Percentiles rank a stretch among this genome's conserved stretches.
Conservation (phyloP, 2,113 vertebrate species). For the Spea bombifrons region DNA sequence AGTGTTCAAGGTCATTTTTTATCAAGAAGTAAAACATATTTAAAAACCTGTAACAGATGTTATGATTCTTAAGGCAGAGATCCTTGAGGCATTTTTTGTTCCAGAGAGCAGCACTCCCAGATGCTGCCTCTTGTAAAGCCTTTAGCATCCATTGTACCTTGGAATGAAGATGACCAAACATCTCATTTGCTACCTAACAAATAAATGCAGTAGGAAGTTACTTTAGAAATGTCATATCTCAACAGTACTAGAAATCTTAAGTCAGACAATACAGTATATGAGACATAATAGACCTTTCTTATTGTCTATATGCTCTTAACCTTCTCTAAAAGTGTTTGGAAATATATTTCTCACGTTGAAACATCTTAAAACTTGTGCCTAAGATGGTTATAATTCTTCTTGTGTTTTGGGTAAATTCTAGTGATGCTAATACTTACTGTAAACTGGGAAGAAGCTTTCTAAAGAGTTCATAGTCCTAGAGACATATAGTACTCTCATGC, state of each 20-base stretch:
- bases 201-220: slow-evolving; percentile 36
- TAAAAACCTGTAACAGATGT: slow-evolving; percentile 47
- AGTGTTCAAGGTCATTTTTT: slow-evolving; percentile 42
- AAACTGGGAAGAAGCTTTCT: no score
- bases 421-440: no score
- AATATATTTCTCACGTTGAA: no score
- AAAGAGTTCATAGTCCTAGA: no score
- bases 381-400: no score
- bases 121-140: slow-evolving; percentile 41
- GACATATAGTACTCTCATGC: no score
- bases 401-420: no score
- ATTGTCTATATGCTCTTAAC: no score
- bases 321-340: no score
- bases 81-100: slow-evolving; percentile 46
- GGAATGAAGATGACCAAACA: slow-evolving; percentile 37
- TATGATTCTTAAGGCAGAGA: slow-evolving; percentile 32
- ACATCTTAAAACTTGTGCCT: no score
- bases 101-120: slow-evolving; percentile 42
- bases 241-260: background rate
- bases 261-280: no score
- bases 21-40: slow-evolving; percentile 33
- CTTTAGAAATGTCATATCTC: background rate
- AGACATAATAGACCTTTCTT: no score
- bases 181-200: slow-evolving; percentile 16
- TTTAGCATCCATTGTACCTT: slow-evolving; percentile 47